Conservation (phyloP, 2,113 vertebrate genomes). For the Sceloporus undulatus region DNA sequence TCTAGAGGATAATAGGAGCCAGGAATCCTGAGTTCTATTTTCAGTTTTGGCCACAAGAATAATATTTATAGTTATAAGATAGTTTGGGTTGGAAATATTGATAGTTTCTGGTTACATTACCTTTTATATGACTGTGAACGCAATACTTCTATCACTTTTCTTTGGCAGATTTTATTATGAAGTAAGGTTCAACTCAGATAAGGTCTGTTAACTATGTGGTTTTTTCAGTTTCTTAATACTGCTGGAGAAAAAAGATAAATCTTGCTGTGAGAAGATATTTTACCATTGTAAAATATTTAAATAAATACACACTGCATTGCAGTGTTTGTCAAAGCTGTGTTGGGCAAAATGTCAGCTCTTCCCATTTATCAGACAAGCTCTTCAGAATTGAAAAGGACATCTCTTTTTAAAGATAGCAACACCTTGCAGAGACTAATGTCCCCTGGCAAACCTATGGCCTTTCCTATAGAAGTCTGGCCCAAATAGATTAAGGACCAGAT, state of each 20-base stretch:
- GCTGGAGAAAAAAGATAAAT: neutral
- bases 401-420: neutral
- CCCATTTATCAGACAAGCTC: neutral
- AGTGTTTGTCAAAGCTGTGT: neutral
- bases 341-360: neutral
- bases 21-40: constrained; percentile 20
- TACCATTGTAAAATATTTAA: neutral
- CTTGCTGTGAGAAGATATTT: neutral
- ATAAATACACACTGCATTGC: neutral
- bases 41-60: neutral
- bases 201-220: constrained; percentile 4
- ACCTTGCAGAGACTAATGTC: neutral
- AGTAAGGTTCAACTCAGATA: neutral
- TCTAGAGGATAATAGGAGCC: neutral
- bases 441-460: neutral
- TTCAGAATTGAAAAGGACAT: neutral
- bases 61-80: neutral
- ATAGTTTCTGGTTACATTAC: constrained; percentile 6
- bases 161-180: neutral
- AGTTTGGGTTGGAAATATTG: neutral
- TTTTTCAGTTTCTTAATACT: neutral
- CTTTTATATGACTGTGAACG: neutral
- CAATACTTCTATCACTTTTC: neutral
- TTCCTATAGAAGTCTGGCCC: neutral
- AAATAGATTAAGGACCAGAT: neutral